A percentile compares a stretch with the other conserved stretches of the same genome.
phyloP scores from a whole-genome alignment of 2,797 vertebrate genomes.

The Anomalospiza imberbis region DNA sequence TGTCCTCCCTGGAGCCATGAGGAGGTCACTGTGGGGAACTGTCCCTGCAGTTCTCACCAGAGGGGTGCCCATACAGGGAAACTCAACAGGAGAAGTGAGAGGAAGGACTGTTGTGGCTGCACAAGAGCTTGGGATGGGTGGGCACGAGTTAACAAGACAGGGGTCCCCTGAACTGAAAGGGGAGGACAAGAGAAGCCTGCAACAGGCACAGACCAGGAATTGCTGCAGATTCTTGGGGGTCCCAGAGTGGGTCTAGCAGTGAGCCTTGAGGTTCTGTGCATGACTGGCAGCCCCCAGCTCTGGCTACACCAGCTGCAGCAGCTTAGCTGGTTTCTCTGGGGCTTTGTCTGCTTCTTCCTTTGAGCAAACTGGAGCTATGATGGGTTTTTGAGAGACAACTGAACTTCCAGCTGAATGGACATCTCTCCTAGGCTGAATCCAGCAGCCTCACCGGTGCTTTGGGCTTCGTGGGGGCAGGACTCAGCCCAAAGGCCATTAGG shows the following conservation, averaged over 20 bases:
- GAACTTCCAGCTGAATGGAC: background rate
- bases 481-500: background rate
- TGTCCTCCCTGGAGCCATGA: background rate
- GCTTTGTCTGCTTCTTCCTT: background rate
- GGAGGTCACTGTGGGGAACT: background rate
- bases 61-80: background rate
- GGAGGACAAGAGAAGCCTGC: background rate
- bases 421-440: background rate
- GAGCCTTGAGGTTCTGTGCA: fast-evolving
- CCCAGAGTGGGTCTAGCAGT: background rate
- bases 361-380: background rate
- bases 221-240: background rate
- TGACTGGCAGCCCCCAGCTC: background rate
- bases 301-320: background rate
- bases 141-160: fast-evolving
- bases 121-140: background rate
- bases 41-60: background rate
- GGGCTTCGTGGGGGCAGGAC: background rate
- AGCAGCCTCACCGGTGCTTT: background rate
- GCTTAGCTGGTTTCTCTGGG: background rate
- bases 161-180: background rate
- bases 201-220: background rate
- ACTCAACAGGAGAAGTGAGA: background rate
- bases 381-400: background rate
- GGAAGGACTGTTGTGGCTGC: background rate